These are phyloP conservation scores for Protomyctophum bolini DNA, from an alignment of 2,113 vertebrate species.

Conservation along the genomic window DNA sequence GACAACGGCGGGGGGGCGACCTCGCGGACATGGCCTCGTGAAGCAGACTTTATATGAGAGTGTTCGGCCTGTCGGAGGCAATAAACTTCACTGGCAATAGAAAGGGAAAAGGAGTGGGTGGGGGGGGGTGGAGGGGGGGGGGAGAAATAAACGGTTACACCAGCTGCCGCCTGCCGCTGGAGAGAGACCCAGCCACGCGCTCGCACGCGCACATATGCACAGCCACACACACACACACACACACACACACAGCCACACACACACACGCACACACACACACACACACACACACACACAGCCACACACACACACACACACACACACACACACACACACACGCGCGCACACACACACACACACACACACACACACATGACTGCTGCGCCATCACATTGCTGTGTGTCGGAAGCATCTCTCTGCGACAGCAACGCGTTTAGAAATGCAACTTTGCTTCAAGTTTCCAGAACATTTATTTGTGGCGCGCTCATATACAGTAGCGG, in stretches of 20 bases:
- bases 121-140: too few species aligned
- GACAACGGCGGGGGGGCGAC: conserved; percentile 57
- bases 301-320: conserved; percentile 25
- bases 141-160: conserved; percentile 25
- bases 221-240: conserved; percentile 15
- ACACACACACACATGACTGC: neutral
- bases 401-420: neutral
- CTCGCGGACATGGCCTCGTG: conserved; percentile 40
- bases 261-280: conserved; percentile 13
- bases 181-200: conserved; percentile 29
- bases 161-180: conserved; percentile 44
- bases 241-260: conserved; percentile 26
- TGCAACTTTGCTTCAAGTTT: too few species aligned
- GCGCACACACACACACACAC: conserved; percentile 1
- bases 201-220: conserved; percentile 9
- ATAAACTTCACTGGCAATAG: conserved; percentile 62
- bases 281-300: conserved; percentile 13
- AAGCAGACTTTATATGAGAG: conserved; percentile 50
- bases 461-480: too few species aligned
- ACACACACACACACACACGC: conserved; percentile 15
- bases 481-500: too few species aligned
- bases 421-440: neutral
- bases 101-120: too few species aligned
- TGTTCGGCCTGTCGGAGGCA: conserved; percentile 61
- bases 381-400: conserved; percentile 46